phyloP scores from a whole-genome alignment of 2,888 invertebrate species.

The Aphrophora alni region DNA sequence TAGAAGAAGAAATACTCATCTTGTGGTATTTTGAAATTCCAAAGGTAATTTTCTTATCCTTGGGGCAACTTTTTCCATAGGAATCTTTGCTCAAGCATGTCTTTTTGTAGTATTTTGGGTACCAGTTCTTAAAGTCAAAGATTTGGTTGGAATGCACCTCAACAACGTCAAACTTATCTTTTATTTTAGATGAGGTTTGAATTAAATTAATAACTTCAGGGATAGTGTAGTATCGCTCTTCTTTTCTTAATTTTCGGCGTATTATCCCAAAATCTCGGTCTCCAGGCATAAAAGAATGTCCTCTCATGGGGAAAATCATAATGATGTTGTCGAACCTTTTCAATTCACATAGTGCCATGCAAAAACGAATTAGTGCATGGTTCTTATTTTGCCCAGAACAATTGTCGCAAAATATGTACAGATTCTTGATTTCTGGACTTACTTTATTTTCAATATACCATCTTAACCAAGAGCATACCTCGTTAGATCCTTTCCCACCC shows the following conservation, averaged over 20 bases:
- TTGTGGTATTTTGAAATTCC: conserved; percentile 11
- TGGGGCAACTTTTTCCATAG: conserved; percentile 15
- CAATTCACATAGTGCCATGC: conserved; percentile 22
- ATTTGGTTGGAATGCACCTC: neutral
- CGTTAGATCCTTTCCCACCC: conserved; percentile 32
- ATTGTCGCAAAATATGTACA: conserved; percentile 37
- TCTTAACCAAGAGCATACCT: conserved; percentile 33
- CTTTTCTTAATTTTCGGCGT: no score
- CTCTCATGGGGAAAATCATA: conserved; percentile 16
- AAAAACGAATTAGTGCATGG: conserved; percentile 12
- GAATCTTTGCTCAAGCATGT: conserved; percentile 19
- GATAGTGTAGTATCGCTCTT: no score
- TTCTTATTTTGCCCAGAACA: conserved; percentile 40
- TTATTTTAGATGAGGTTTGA: no score
- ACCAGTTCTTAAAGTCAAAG: conserved; percentile 22
- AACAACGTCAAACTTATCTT: neutral
- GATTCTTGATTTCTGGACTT: conserved; percentile 13
- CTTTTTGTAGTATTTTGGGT: conserved; percentile 17
- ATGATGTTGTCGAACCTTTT: conserved; percentile 31
- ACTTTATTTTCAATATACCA: conserved; percentile 27
- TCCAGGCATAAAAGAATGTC: conserved; percentile 27
- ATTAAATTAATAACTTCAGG: no score
- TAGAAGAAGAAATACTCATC: conserved; percentile 6
- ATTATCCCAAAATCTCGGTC: no score
- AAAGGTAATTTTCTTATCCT: conserved; percentile 20